Evolutionary conservation across 2,113 vertebrate genomes (phyloP), one percentile per base, ranked within the genome.

Genomic region (Lipotes vexillifer): DNA sequence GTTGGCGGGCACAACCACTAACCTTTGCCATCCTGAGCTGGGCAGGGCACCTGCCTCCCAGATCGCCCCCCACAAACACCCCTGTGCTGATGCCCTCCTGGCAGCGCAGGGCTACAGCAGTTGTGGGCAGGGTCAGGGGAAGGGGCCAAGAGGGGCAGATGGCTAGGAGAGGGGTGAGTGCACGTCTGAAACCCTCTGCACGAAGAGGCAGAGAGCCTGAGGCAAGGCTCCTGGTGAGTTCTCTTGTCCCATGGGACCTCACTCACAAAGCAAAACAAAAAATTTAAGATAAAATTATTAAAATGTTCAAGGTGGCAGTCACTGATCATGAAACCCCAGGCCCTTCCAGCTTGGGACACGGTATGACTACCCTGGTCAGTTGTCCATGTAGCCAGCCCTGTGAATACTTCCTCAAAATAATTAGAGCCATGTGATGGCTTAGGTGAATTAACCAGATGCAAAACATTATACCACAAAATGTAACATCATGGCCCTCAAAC

Each of bases 111-210:
- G 23, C 2, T 27, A 17, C 29, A 10, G 36, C 27, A n/a, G 27
- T 7, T 69, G 23, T 78, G 85, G 7, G 0, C 18, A 65, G 13
- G 6, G 33, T 57, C 36, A 5, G 38, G 15, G 36, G 25, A 59
- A 27, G 36, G 33, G 25, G 31, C 15, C 61, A 31, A 65, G 31
- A 11, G 0, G 20, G 38, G 12, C 1, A 3, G 12, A 6, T 12
- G 8, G 13, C 33, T 52, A 44, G 23, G 4, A 23, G 8, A 84
- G 8, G 11, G 10, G 14, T 7, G 27, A 31, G 5, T 0, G 0
- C 9, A 7, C 13, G 9, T 38, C 23, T 38, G 23, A 84, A 52
- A 68, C 38, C 21, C 49, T 75, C 75, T 18, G 1, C 41, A 21
- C n/a, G 14, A 78, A 25, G 20, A 25, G 8, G 17, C 17, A n/a